Percentiles rank a stretch among this genome's conserved stretches.
phyloP scores from a whole-genome alignment of 2,888 invertebrate species.

The Dasysyrphus albostriatus region DNA sequence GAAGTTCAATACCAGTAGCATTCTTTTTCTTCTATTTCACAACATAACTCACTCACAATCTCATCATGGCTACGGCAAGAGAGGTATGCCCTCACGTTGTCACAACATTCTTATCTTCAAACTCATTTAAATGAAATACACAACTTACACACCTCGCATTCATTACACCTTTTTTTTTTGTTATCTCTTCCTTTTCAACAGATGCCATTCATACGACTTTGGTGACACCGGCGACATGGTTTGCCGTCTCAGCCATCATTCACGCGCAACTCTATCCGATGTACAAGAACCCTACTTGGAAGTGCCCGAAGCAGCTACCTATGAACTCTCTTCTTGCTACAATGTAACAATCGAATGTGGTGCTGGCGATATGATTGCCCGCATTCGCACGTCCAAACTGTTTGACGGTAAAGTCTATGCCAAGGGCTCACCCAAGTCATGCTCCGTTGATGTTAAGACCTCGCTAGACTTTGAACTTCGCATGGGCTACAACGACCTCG shows the following conservation, averaged over 20 bases:
- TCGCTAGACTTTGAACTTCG: conserved; percentile 95
- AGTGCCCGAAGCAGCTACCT: conserved; percentile 95
- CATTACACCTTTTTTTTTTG: conserved; percentile 6
- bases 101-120: conserved; percentile 7
- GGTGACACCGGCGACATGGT: conserved; percentile 97
- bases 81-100: not conserved
- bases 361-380: conserved; percentile 95
- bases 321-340: conserved; percentile 96
- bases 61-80: not conserved
- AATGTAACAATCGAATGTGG: conserved; percentile 97
- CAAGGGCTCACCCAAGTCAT: conserved; percentile 96
- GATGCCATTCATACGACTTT: conserved; percentile 97
- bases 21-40: not conserved
- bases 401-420: conserved; percentile 98
- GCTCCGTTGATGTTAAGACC: conserved; percentile 94
- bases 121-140: conserved; percentile 11
- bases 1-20: conserved; percentile 3
- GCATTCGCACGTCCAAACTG: conserved; percentile 95
- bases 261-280: conserved; percentile 93
- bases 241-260: conserved; percentile 96
- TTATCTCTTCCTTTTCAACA: conserved; percentile 76
- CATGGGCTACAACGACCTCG: conserved; percentile 96
- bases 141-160: conserved; percentile 9
- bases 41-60: conserved; percentile 9
- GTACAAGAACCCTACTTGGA: conserved; percentile 96